Conservation (phyloP, 2,888 invertebrate genomes). For the Lasioglossum marginatum region DNA sequence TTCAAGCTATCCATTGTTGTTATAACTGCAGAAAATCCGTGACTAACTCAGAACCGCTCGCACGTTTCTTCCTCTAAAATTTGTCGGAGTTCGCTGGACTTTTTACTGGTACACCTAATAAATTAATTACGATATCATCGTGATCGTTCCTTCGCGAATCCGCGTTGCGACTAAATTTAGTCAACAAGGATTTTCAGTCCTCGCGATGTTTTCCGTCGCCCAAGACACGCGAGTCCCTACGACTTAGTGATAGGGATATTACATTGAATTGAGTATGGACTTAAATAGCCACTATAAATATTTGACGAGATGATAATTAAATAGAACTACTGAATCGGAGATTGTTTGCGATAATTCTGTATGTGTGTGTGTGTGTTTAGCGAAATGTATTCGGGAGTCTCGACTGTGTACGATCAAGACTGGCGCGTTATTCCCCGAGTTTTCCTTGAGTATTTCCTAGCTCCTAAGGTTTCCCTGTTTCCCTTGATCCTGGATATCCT, state of each 20-base stretch:
- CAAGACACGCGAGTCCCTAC: not conserved
- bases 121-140: constrained; percentile 32
- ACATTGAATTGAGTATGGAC: not conserved
- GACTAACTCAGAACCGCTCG: not conserved
- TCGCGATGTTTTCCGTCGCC: not conserved
- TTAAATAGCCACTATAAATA: not conserved
- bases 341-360: not conserved
- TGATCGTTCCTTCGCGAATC: constrained; percentile 5
- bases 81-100: not conserved
- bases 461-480: not conserved
- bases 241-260: not conserved
- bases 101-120: not conserved
- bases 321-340: not conserved
- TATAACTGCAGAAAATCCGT: not conserved
- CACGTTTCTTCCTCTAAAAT: not conserved
- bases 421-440: not conserved
- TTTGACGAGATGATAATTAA: not conserved
- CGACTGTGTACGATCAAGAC: not conserved
- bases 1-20: not conserved
- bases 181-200: not conserved
- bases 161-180: not conserved
- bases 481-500: not conserved
- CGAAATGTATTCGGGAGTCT: not conserved
- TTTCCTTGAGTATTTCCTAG: not conserved
- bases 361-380: not conserved